Conservation (phyloP, 2,888 invertebrate genomes). For the Microplitis deprimator region DNA sequence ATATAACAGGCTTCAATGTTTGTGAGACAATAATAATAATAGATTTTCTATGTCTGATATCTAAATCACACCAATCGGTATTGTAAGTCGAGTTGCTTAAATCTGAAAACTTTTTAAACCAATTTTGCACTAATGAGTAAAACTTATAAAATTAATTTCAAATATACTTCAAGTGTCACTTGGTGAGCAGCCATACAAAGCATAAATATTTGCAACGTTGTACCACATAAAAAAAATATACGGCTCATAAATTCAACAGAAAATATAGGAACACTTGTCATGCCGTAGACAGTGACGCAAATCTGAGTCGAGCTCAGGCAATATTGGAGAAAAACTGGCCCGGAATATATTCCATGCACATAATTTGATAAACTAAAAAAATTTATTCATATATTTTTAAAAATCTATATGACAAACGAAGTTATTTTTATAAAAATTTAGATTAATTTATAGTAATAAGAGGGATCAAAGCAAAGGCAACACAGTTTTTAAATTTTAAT, state of each 20-base stretch:
- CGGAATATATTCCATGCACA: background rate
- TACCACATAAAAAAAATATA: background rate
- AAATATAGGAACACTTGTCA: background rate
- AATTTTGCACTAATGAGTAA: background rate
- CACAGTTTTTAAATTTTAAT: no score
- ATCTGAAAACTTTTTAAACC: background rate
- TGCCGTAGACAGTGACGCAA: background rate
- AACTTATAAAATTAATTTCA: background rate
- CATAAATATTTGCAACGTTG: background rate
- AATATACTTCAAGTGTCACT: background rate
- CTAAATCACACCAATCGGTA: background rate
- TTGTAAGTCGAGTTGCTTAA: background rate
- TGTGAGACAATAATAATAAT: background rate
- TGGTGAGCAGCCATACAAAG: constrained; percentile 2
- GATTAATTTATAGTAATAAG: no score
- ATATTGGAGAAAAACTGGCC: background rate
- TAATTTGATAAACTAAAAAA: background rate
- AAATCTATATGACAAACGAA: no score
- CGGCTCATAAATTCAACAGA: background rate
- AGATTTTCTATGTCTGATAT: background rate
- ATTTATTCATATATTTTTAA: no score
- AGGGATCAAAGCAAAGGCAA: no score
- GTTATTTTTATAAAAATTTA: no score
- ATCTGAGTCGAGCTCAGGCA: background rate
- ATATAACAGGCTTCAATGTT: background rate